A percentile compares a stretch with the other conserved stretches of the same genome.
Conservation (phyloP, 2,113 vertebrate genomes). For the Brachyistius frenatus region DNA sequence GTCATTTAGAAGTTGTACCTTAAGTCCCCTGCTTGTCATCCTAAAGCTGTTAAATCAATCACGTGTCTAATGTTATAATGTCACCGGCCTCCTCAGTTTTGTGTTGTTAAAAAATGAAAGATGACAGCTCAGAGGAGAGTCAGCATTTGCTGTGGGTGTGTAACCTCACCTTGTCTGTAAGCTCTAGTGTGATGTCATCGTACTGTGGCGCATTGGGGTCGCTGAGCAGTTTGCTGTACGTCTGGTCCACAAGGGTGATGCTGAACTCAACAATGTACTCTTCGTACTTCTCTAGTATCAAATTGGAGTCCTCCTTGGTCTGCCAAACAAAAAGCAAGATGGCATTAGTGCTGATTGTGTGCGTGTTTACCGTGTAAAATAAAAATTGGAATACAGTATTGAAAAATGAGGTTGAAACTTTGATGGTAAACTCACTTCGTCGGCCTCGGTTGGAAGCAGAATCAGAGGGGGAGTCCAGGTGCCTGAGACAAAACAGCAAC, state of each 20-base stretch:
- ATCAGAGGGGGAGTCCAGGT: conserved; percentile 64
- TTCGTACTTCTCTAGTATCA: conserved; percentile 78
- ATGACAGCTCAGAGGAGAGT: not conserved
- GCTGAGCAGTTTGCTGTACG: conserved; percentile 82
- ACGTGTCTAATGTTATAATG: not conserved
- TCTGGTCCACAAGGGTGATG: conserved; percentile 86
- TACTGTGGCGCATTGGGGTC: conserved; percentile 81
- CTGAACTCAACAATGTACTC: conserved; percentile 91
- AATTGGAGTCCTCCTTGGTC: conserved; percentile 73
- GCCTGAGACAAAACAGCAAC: conserved; percentile 56
- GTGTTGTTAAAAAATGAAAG: too few species aligned
- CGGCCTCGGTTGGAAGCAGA: conserved; percentile 54
- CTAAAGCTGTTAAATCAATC: conserved; percentile 63
- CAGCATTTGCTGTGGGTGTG: not conserved
- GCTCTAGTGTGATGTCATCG: conserved; percentile 81
- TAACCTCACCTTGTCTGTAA: conserved; percentile 86
- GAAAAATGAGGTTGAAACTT: not conserved
- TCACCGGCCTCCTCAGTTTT: conserved; percentile 19
- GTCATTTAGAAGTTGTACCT: conserved; percentile 45
- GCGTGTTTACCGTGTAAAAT: not conserved
- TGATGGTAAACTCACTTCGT: conserved; percentile 29
- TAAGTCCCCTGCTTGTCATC: conserved; percentile 21
- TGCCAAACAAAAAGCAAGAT: conserved; percentile 24
- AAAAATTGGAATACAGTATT: not conserved
- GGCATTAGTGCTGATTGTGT: not conserved